Evolutionary conservation across 2,888 invertebrate genomes (phyloP).

Genomic region (Anthrax anthrax): DNA sequence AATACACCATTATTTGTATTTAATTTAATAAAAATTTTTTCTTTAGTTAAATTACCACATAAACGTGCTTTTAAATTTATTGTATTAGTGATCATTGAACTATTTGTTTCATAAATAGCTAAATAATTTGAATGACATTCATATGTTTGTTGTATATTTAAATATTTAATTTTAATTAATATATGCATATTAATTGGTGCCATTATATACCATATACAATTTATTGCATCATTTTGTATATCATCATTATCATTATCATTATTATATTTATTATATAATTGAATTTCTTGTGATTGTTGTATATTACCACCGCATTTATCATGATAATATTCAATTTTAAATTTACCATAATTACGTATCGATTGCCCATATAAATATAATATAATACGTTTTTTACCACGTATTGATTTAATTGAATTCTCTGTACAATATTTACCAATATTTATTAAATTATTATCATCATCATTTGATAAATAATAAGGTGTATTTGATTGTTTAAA

Average conservation of each 20-base stretch:
- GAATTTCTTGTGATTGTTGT: slow-evolving; percentile 20
- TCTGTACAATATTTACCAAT: slow-evolving; percentile 35
- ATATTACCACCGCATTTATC: slow-evolving; percentile 61
- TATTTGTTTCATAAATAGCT: slow-evolving; percentile 27
- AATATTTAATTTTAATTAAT: slow-evolving; percentile 42
- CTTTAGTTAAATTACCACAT: slow-evolving; percentile 48
- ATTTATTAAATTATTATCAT: background rate
- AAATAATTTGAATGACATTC: slow-evolving; percentile 47
- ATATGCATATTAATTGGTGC: slow-evolving; percentile 52
- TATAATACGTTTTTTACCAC: background rate
- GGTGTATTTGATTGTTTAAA: background rate
- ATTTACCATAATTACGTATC: slow-evolving; percentile 2
- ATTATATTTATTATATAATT: slow-evolving; percentile 37
- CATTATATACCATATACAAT: slow-evolving; percentile 64
- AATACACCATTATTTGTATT: slow-evolving; percentile 18
- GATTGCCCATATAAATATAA: slow-evolving; percentile 1
- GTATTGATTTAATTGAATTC: slow-evolving; percentile 13
- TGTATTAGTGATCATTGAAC: slow-evolving; percentile 31
- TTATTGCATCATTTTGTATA: slow-evolving; percentile 30
- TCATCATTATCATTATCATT: slow-evolving; percentile 25
- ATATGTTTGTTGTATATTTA: slow-evolving; percentile 38
- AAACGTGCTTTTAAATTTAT: slow-evolving; percentile 31
- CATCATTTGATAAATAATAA: background rate
- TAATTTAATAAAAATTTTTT: too few species aligned
- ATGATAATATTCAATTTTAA: slow-evolving; percentile 37